phyloP scores from a whole-genome alignment of 2,888 invertebrate species.

The Scaptomyza reducta region DNA sequence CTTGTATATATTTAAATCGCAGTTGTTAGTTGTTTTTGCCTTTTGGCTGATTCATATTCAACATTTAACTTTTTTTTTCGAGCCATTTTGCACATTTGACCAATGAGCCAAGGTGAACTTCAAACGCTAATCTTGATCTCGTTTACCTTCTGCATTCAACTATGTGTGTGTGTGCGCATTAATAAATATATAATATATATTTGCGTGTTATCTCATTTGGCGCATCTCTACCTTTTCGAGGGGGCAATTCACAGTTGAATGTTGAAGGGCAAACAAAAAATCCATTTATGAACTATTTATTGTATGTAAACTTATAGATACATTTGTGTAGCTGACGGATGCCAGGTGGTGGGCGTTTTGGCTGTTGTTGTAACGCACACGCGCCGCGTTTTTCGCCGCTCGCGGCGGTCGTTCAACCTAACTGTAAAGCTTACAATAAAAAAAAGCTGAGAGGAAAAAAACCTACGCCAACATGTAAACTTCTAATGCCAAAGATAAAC shows the following conservation, averaged over 20 bases:
- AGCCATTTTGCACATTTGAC: conserved; percentile 77
- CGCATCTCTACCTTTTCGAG: conserved; percentile 54
- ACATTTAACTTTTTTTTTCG: conserved; percentile 21
- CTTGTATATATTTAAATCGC: conserved; percentile 56
- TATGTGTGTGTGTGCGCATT: conserved; percentile 23
- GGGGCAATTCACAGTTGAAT: conserved; percentile 40
- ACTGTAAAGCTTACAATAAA: conserved; percentile 74
- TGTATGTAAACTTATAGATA: neutral
- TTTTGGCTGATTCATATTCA: conserved; percentile 68
- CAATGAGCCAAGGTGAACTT: conserved; percentile 79
- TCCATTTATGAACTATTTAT: conserved; percentile 45
- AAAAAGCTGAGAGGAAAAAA: conserved; percentile 21
- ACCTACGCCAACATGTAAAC: conserved; percentile 82
- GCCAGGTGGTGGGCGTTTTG: conserved; percentile 71
- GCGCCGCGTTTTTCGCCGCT: conserved; percentile 23
- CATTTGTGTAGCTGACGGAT: conserved; percentile 38
- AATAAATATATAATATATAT: conserved; percentile 56
- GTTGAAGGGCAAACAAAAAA: conserved; percentile 64
- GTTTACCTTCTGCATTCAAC: conserved; percentile 73
- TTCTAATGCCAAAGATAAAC: conserved; percentile 80
- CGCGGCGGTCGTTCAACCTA: conserved; percentile 67
- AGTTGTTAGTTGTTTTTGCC: conserved; percentile 40
- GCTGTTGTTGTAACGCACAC: conserved; percentile 53
- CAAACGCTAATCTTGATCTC: conserved; percentile 76
- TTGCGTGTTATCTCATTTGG: conserved; percentile 59